Base-by-base conservation (phyloP, 1,140 invertebrate genomes). In the Babylonia areolata region DNA sequence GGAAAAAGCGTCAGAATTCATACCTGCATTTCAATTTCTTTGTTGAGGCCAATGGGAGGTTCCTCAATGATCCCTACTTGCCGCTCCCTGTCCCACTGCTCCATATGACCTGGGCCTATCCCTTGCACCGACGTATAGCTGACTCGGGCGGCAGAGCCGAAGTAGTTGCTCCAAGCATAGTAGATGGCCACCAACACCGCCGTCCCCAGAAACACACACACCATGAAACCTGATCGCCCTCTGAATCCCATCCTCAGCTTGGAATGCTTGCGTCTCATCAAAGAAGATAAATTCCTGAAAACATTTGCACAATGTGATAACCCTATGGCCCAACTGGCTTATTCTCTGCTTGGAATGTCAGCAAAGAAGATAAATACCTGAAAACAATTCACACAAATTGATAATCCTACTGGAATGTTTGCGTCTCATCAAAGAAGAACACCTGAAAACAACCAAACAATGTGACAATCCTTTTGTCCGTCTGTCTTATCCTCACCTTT, bases 151-250 rank as follows among this genome's bases (percentile, higher is more conserved):
- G 75, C 17, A 31, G 82, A 17, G 40, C 3, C n/a, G n/a, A 84
- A 75, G 64, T 73, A 40, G 33, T 9, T 69, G 64, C 46, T 84
- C 82, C 82, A 84, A 1, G 33, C 82, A 73, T 84, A 84, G 69
- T 73, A 84, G 3, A 84, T 3, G 1, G 40, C 69, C 69, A 84
- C 39, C 40, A 84, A 15, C 23, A 69, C 58, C 17, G 69, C 58
- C 23, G 69, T 46, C 5, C 82, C 82, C 73, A 73, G 31, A 37
- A 75, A 6, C 64, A 84, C 28, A 40, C 64, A 82, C 20, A 39
- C 64, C 69, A 84, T 9, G n/a, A 84, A 20, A 31, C 82, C 82
- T 31, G 69, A n/a, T 11, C 82, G 58, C 46, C 82, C 82, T 73
- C 82, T 35, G 12, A 84, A 33, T 33, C 54, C 82, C 82, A 84